Percentiles rank a stretch among this genome's conserved stretches.
Evolutionary conservation across 2,888 invertebrate species (phyloP).

Genomic region (Galerucella calmariensis): DNA sequence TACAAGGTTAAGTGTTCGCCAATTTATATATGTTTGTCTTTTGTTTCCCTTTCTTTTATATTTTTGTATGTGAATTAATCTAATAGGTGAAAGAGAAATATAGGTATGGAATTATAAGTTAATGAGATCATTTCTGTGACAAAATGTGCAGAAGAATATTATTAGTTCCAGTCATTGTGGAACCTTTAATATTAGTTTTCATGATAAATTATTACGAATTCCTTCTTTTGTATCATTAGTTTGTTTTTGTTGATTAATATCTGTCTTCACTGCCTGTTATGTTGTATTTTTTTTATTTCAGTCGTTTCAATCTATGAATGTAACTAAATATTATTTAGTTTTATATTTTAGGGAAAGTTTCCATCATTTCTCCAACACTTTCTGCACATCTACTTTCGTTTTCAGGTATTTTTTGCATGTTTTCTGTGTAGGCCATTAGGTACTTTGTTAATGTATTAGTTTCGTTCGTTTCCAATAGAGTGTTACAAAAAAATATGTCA

Average conservation of each 20-base stretch:
- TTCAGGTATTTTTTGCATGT: too few relatives aligned
- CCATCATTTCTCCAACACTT: too few relatives aligned
- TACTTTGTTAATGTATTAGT: too few relatives aligned
- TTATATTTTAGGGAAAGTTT: too few relatives aligned
- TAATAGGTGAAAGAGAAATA: neutral
- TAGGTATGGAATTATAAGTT: neutral
- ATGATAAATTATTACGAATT: neutral
- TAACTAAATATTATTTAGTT: too few relatives aligned
- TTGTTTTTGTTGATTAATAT: neutral
- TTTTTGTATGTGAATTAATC: conserved; percentile 1
- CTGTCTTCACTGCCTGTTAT: neutral
- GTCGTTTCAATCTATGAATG: too few relatives aligned
- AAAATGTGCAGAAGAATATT: neutral
- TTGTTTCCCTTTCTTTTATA: conserved; percentile 35
- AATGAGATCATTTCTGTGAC: neutral
- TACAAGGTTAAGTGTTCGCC: conserved; percentile 44
- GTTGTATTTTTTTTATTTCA: too few relatives aligned
- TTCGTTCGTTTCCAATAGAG: too few relatives aligned
- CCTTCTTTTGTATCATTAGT: neutral
- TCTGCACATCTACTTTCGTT: too few relatives aligned
- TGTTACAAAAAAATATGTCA: too few relatives aligned
- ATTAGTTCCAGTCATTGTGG: neutral
- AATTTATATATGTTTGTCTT: conserved; percentile 43
- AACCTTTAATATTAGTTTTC: neutral
- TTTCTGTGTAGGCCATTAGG: too few relatives aligned